phyloP scores from a whole-genome alignment of 2,888 invertebrate species.

The Onthophagus sagittarius region DNA sequence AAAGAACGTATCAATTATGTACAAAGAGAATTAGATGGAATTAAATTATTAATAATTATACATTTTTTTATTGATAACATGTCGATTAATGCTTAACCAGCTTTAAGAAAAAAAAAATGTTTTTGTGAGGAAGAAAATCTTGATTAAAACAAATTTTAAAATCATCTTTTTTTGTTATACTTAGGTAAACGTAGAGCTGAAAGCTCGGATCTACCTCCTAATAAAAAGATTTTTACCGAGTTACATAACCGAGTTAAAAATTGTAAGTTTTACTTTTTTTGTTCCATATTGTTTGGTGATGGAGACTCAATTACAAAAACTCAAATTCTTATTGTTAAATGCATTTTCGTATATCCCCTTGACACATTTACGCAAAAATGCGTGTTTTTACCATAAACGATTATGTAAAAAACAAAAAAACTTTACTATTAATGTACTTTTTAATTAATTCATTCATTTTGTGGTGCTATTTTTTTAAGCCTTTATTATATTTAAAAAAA shows the following conservation, averaged over 20 bases:
- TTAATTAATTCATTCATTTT: neutral
- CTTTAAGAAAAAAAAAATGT: too few species aligned
- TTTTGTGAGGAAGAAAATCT: too few species aligned
- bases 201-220: conserved; percentile 53
- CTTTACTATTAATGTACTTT: neutral
- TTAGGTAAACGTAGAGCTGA: conserved; percentile 60
- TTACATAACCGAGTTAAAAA: conserved; percentile 49
- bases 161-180: conserved; percentile 25
- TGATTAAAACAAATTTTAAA: too few species aligned
- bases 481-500: neutral
- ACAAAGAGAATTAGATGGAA: too few species aligned
- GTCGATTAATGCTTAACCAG: too few species aligned
- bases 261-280: conserved; percentile 49
- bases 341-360: neutral
- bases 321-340: neutral
- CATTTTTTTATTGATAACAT: too few species aligned
- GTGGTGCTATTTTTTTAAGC: neutral
- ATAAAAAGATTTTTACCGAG: conserved; percentile 49
- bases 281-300: conserved; percentile 27
- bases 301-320: conserved; percentile 20
- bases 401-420: neutral
- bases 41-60: too few species aligned
- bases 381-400: neutral
- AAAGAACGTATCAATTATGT: too few species aligned
- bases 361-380: neutral